phyloP scores from a whole-genome alignment of 2,113 vertebrate species.

The Phrynocephalus versicolor region DNA sequence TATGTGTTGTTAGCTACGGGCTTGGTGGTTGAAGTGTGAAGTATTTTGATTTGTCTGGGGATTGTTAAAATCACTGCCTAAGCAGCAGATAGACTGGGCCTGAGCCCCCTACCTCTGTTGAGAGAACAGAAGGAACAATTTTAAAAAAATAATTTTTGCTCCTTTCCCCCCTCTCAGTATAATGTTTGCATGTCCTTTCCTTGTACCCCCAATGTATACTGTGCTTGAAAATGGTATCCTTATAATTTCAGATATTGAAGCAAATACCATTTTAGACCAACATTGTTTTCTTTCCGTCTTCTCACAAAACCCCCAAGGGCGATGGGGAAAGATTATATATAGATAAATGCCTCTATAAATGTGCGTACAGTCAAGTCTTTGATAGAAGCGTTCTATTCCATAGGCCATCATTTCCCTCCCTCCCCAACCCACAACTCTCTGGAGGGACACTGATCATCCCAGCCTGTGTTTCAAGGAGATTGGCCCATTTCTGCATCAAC shows the following conservation, averaged over 20 bases:
- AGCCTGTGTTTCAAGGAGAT: conserved; percentile 53
- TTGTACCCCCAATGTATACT: background rate
- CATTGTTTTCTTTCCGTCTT: conserved; percentile 19
- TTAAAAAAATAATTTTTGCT: no score
- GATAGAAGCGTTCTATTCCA: conserved; percentile 64
- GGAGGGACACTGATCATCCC: conserved; percentile 55
- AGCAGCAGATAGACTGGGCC: no score
- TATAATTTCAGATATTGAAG: conserved; percentile 37
- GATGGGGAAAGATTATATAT: conserved; percentile 52
- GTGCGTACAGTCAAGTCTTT: conserved; percentile 29
- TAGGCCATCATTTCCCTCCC: conserved; percentile 2
- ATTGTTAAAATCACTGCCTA: no score
- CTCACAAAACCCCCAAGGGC: conserved; percentile 1
- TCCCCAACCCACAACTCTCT: conserved; percentile 42
- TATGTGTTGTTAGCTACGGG: no score
- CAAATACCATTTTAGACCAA: conserved; percentile 66
- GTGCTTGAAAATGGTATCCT: background rate
- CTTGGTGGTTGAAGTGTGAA: no score
- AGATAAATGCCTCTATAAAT: conserved; percentile 42
- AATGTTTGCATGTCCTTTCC: no score
- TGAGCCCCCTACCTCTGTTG: no score
- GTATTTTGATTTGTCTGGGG: no score
- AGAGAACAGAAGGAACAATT: no score
- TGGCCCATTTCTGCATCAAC: conserved; percentile 57
- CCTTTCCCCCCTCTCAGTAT: no score